phyloP scores from a whole-genome alignment of 2,888 invertebrate genomes.

The Phlogophora meticulosa region DNA sequence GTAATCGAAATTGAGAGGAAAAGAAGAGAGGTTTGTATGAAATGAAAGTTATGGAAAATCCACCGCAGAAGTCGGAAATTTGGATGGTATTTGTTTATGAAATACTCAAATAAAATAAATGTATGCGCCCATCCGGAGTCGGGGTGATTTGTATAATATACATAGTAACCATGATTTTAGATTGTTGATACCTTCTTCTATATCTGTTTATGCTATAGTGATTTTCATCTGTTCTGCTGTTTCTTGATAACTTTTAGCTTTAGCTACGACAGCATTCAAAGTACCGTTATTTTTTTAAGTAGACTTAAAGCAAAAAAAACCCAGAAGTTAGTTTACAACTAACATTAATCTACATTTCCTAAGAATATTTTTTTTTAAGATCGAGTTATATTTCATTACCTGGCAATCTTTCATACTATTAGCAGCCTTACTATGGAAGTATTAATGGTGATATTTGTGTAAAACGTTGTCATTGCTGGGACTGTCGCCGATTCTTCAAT shows the following conservation, averaged over 20 bases:
- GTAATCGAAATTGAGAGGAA: no score
- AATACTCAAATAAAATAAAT: no score
- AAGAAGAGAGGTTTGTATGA: no score
- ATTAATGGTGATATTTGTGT: constrained; percentile 42
- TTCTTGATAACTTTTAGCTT: not conserved
- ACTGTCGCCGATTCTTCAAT: constrained; percentile 34
- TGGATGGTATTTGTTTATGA: no score
- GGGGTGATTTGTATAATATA: no score
- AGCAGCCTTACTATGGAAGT: not conserved
- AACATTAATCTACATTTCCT: constrained; percentile 47
- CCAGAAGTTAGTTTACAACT: constrained; percentile 28
- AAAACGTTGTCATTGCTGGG: not conserved
- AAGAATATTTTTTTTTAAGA: constrained; percentile 42
- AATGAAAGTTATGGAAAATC: no score
- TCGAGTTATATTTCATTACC: constrained; percentile 41
- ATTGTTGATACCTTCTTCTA: no score
- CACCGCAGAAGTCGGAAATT: no score
- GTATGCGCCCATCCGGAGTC: no score
- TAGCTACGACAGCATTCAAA: not conserved
- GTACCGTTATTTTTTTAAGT: constrained; percentile 31
- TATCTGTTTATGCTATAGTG: not conserved
- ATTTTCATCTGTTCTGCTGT: not conserved
- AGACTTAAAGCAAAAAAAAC: constrained; percentile 20
- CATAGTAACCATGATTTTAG: no score
- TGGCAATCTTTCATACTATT: constrained; percentile 27